Conservation (phyloP, 1,140 invertebrate genomes). For the Drosophila persimilis region DNA sequence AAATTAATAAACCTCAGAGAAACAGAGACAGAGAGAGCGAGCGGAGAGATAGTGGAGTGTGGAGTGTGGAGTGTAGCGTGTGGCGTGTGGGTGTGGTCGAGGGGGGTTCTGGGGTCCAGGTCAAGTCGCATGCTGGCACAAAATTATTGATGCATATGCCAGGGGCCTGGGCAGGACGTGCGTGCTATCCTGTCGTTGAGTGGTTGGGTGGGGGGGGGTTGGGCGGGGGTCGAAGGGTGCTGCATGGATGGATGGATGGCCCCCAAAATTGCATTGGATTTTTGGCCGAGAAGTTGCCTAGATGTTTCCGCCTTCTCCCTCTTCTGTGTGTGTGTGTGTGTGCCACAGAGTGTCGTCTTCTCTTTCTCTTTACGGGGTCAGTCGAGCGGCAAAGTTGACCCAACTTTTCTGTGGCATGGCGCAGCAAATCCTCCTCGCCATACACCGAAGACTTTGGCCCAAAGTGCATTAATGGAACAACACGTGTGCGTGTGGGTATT, state of each 20-base stretch:
- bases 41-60: conserved; percentile 18
- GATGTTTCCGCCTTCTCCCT: conserved; percentile 3
- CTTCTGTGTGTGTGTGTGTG: no score
- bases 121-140: conserved; percentile 25
- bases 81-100: conserved; percentile 8
- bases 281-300: conserved; percentile 27
- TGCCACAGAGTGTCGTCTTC: neutral
- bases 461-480: conserved; percentile 47
- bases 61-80: conserved; percentile 32
- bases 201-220: neutral
- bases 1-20: conserved; percentile 77
- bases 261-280: conserved; percentile 44
- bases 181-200: conserved; percentile 35
- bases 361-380: conserved; percentile 14
- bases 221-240: conserved; percentile 8
- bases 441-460: conserved; percentile 54
- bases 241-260: conserved; percentile 32
- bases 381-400: conserved; percentile 56
- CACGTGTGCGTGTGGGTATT: conserved; percentile 1
- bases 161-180: conserved; percentile 35
- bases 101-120: neutral
- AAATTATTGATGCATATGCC: conserved; percentile 68
- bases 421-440: conserved; percentile 17
- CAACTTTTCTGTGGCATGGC: conserved; percentile 40
- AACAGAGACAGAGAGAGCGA: neutral